Evolutionary conservation across 2,888 invertebrate genomes (phyloP), one percentile per base, ranked within the genome.

Genomic region (Calameuta pallipes): DNA sequence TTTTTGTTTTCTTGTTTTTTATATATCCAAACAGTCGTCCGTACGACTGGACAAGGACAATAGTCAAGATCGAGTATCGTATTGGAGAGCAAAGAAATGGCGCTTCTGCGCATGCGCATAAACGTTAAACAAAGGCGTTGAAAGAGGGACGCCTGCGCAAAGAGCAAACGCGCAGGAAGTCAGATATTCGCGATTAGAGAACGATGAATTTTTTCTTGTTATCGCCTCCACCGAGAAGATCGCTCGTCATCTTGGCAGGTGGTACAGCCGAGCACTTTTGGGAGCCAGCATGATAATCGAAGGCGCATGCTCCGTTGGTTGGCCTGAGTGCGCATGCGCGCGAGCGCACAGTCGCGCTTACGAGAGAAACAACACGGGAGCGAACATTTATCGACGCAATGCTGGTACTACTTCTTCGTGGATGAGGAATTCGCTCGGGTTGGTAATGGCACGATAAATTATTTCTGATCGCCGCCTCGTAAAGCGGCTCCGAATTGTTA

Each of bases 381-480:
- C 74, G 56, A 74, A 37, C 75, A 75, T 56, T 37, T 80, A 76
- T 75, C 76, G 74, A 78, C 70, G 80, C 79, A 79, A 79, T 79
- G 75, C 75, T 80, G 79, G 76, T 56, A 56, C 23, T 23, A 56
- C 56, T 23, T 56, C 56, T 56, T 56, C 23, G 56, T 56, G 56
- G 56, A 56, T 56, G 56, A 56, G 56, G 56, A 56, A 56, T 56
- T 56, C 56, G 56, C 56, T 56, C 23, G 56, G 23, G 56, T 56
- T 56, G 56, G 69, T 74, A 78, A 82, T 79, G 77, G 78, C 56
- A 76, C 78, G 78, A 78, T 82, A 82, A 81, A 82, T 82, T 82
- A 82, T 81, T 81, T 82, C 79, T 78, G 75, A 82, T 82, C 34
- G 74, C 74, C 78, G 56, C 79, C 79, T 77, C 73, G 78, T 79